Conservation (phyloP, 2,797 vertebrate genomes). For the Ceryle rudis region DNA sequence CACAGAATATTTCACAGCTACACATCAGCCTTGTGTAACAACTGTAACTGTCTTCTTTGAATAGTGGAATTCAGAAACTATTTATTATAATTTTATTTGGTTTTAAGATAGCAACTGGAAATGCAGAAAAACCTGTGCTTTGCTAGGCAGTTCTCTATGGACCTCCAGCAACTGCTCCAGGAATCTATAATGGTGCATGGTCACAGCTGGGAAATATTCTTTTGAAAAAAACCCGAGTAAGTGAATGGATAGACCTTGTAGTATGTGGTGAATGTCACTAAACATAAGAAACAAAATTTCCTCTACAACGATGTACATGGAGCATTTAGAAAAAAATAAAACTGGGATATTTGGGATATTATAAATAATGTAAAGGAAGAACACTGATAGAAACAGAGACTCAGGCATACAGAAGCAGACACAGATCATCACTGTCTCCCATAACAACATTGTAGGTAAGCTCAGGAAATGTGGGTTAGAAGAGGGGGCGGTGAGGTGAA, state of each 20-base stretch:
- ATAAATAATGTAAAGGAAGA: neutral
- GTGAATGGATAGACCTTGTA: conserved; percentile 29
- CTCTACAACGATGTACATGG: neutral
- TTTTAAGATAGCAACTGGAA: conserved; percentile 11
- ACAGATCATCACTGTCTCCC: neutral
- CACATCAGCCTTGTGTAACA: neutral
- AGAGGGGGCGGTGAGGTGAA: no score
- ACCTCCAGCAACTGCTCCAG: neutral
- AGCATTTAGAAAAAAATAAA: neutral
- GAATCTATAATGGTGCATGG: conserved; percentile 18
- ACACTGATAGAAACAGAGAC: neutral
- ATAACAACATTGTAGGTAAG: no score
- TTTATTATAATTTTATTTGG: neutral
- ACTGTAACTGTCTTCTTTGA: neutral
- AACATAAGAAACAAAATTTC: neutral
- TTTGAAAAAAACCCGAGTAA: neutral
- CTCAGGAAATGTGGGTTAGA: no score
- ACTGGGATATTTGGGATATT: neutral
- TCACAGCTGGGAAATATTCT: conserved; percentile 13
- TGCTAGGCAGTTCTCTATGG: neutral
- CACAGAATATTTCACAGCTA: neutral
- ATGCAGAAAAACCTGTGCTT: neutral
- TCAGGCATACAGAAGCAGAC: neutral
- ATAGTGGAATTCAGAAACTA: neutral
- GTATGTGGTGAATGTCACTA: conserved; percentile 32